These are phyloP conservation scores for Spodoptera picta DNA, from an alignment of 2,888 invertebrate genomes.

Conservation along the genomic window DNA sequence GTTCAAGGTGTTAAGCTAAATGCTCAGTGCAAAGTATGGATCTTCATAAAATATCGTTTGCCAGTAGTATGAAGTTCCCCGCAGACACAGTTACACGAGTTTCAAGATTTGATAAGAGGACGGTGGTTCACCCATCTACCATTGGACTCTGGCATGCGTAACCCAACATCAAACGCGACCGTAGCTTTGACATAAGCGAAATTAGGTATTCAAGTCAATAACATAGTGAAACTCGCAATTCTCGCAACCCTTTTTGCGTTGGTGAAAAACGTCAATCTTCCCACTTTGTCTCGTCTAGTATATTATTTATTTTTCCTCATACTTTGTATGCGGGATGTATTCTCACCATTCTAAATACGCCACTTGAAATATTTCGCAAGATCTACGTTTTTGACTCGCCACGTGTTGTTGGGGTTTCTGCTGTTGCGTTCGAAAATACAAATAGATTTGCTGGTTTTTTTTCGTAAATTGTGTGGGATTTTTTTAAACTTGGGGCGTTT, in stretches of 20 bases:
- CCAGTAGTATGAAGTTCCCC: too few species aligned
- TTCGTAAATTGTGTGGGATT: too few species aligned
- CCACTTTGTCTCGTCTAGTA: slow-evolving; percentile 15
- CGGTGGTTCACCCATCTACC: too few species aligned
- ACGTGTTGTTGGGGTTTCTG: slow-evolving; percentile 4
- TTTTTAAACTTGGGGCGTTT: neutral
- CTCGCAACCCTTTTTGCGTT: neutral
- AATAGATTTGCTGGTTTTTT: slow-evolving; percentile 20
- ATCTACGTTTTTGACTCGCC: slow-evolving; percentile 13
- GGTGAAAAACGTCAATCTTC: slow-evolving; percentile 8
- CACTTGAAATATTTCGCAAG: slow-evolving; percentile 29
- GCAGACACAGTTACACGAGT: too few species aligned
- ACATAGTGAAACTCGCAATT: neutral
- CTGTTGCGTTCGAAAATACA: slow-evolving; percentile 3
- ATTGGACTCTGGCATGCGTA: too few species aligned
- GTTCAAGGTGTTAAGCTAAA: too few species aligned
- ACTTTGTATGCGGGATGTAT: slow-evolving; percentile 29
- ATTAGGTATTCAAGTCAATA: neutral
- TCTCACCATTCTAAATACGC: slow-evolving; percentile 31
- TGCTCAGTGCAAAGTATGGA: too few species aligned
- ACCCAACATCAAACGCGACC: too few species aligned
- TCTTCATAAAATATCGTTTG: too few species aligned
- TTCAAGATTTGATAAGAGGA: too few species aligned
- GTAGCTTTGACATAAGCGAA: neutral
- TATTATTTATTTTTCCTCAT: slow-evolving; percentile 11